These are phyloP conservation scores for Limosa lapponica DNA, from an alignment of 2,797 vertebrate species.

Conservation along the genomic window DNA sequence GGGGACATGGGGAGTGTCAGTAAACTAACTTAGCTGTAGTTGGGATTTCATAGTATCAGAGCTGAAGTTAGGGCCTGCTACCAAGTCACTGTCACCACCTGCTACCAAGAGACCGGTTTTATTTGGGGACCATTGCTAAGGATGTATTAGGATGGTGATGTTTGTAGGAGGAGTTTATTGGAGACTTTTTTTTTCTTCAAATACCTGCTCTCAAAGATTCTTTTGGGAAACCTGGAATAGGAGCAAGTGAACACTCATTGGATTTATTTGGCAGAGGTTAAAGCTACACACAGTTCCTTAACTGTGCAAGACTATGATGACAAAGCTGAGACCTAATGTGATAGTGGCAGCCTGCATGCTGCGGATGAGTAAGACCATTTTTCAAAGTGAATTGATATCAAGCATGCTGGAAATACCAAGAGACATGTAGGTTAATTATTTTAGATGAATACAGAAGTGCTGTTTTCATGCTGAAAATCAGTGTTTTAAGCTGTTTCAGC, in stretches of 20 bases:
- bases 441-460: neutral
- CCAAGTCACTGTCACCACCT: neutral
- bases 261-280: neutral
- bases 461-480: neutral
- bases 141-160: neutral
- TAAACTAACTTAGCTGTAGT: neutral
- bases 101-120: neutral
- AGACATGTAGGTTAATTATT: neutral
- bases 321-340: neutral
- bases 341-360: neutral
- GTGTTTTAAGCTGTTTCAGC: neutral
- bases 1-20: rapidly evolving
- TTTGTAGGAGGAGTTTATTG: neutral
- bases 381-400: neutral
- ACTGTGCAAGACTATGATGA: neutral
- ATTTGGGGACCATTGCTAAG: neutral
- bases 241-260: neutral
- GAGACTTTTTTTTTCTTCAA: neutral
- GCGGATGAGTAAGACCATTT: neutral
- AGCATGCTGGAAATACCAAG: neutral
- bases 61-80: neutral
- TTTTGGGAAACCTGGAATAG: neutral
- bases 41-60: neutral
- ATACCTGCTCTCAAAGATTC: neutral
- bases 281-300: neutral